Conservation (phyloP, 2,888 invertebrate genomes). For the Ceraclea dissimilis region DNA sequence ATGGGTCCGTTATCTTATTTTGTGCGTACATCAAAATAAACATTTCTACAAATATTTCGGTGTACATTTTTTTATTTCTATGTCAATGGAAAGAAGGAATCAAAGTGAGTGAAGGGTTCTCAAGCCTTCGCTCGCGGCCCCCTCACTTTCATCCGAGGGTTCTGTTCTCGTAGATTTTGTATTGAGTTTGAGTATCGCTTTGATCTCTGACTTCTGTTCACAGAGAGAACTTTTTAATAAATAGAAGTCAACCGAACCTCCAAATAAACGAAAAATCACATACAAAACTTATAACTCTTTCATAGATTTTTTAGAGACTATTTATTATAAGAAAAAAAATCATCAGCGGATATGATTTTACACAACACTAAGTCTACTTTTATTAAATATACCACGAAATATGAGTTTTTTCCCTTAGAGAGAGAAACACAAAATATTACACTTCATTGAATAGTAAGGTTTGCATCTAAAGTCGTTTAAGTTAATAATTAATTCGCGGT, state of each 20-base stretch:
- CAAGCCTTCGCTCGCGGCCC: background rate
- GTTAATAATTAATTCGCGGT: too few relatives aligned
- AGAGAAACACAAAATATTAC: too few relatives aligned
- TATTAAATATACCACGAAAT: too few relatives aligned
- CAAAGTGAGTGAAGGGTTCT: slow-evolving; percentile 2
- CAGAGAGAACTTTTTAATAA: background rate
- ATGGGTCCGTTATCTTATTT: background rate
- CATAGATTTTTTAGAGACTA: too few relatives aligned
- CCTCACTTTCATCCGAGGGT: background rate
- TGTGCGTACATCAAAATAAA: background rate
- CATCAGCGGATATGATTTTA: too few relatives aligned
- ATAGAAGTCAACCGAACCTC: background rate
- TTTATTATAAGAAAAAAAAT: too few relatives aligned
- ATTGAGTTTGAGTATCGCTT: slow-evolving; percentile 1
- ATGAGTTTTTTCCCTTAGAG: too few relatives aligned
- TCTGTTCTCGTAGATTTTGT: background rate
- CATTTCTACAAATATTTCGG: background rate
- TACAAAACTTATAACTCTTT: too few relatives aligned
- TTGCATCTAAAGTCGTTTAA: too few relatives aligned
- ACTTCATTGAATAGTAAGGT: too few relatives aligned
- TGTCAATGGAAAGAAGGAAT: background rate
- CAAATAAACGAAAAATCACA: background rate
- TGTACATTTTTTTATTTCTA: background rate
- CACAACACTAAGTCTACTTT: too few relatives aligned
- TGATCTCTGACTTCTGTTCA: background rate